These are phyloP conservation scores for Drosophila emarginata DNA, from an alignment of 2,888 invertebrate genomes.

Conservation along the genomic window DNA sequence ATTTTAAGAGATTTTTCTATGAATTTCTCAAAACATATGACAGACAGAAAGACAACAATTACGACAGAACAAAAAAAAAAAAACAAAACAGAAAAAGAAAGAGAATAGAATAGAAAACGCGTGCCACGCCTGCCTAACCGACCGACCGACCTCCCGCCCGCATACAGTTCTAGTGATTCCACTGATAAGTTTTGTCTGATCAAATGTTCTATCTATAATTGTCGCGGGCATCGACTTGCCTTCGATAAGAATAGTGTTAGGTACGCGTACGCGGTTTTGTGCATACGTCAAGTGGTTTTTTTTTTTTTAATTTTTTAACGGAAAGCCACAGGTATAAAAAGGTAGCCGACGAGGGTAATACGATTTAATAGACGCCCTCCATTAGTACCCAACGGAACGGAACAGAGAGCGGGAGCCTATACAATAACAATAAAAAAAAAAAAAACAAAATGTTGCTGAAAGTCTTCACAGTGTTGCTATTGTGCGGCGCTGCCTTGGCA, in stretches of 20 bases:
- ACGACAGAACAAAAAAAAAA: neutral
- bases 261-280: too few relatives aligned
- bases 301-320: too few relatives aligned
- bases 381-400: slow-evolving; percentile 48
- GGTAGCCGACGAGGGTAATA: slow-evolving; percentile 19
- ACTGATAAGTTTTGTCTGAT: slow-evolving; percentile 54
- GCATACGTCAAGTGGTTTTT: slow-evolving; percentile 36
- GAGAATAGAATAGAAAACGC: slow-evolving; percentile 1
- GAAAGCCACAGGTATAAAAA: slow-evolving; percentile 45
- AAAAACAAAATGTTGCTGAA: slow-evolving; percentile 50
- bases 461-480: slow-evolving; percentile 46
- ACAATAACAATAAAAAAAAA: too few relatives aligned
- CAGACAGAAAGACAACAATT: slow-evolving; percentile 38
- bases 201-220: slow-evolving; percentile 40
- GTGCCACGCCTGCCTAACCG: slow-evolving; percentile 2
- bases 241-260: slow-evolving; percentile 19
- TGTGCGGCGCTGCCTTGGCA: slow-evolving; percentile 44
- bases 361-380: slow-evolving; percentile 46
- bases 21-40: slow-evolving; percentile 40
- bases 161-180: slow-evolving; percentile 32
- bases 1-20: slow-evolving; percentile 56
- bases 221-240: slow-evolving; percentile 2
- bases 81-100: neutral
- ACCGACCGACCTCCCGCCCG: neutral
- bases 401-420: slow-evolving; percentile 12